Evolutionary conservation across 2,888 invertebrate species (phyloP).

Genomic region (Cremastobaeus sp.): DNA sequence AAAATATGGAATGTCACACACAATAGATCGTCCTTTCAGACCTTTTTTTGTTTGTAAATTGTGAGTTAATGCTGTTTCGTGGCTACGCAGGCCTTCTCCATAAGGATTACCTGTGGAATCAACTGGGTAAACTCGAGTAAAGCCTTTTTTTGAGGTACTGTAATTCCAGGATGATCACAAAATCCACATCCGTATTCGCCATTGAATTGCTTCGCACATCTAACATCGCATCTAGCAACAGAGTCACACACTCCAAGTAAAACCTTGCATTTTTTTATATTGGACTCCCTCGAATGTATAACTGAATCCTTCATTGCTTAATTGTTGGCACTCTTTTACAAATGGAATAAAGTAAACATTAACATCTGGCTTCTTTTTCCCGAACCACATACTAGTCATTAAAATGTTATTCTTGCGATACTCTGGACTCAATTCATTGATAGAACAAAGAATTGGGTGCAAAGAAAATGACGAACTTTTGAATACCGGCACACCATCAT

Average conservation of each 20-base stretch:
- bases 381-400: constrained; percentile 27
- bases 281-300: constrained; percentile 29
- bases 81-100: constrained; percentile 29
- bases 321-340: constrained; percentile 29
- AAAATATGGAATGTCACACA: constrained; percentile 35
- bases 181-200: constrained; percentile 56
- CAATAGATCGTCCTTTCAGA: constrained; percentile 28
- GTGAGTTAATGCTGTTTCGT: constrained; percentile 14
- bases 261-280: constrained; percentile 35
- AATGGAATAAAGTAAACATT: constrained; percentile 49
- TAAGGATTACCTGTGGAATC: constrained; percentile 18
- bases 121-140: constrained; percentile 44
- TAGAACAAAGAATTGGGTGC: constrained; percentile 35
- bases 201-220: constrained; percentile 32
- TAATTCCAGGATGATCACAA: too few species aligned
- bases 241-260: constrained; percentile 26
- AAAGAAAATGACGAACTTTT: constrained; percentile 28
- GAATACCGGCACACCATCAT: constrained; percentile 47
- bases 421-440: constrained; percentile 23
- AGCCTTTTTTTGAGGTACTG: constrained; percentile 36
- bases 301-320: constrained; percentile 33
- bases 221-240: constrained; percentile 38
- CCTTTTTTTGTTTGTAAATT: constrained; percentile 10
- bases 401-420: constrained; percentile 6
- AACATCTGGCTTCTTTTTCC: constrained; percentile 38